Conservation (phyloP, 2,797 vertebrate species). For the Chromis chromis region DNA sequence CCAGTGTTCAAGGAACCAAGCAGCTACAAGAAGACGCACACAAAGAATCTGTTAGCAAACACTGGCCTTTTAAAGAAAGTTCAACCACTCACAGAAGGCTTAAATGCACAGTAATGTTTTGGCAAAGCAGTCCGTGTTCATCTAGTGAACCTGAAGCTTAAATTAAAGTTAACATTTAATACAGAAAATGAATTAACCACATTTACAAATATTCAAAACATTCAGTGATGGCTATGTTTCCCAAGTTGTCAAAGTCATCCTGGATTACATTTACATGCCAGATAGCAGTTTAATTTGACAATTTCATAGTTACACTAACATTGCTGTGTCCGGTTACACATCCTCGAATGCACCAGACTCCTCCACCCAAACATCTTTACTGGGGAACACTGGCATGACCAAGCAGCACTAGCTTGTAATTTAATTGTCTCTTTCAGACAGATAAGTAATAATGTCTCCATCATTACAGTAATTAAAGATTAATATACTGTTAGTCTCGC, state of each 20-base stretch:
- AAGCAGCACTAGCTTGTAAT: neutral
- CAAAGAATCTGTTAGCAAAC: constrained; percentile 13
- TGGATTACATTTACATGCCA: neutral
- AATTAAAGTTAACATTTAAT: no score
- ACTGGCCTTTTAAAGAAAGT: neutral
- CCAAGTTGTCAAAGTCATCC: neutral
- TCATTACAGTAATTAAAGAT: neutral
- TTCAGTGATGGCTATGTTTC: no score
- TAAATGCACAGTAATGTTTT: neutral
- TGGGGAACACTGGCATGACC: no score
- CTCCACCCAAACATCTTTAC: no score
- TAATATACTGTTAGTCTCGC: neutral
- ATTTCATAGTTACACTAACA: neutral
- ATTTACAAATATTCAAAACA: no score
- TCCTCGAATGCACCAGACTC: neutral
- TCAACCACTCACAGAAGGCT: neutral
- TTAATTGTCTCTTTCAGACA: no score
- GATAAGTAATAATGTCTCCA: neutral
- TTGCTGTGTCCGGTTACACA: neutral
- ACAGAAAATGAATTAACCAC: no score
- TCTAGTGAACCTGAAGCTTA: neutral
- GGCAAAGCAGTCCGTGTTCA: neutral
- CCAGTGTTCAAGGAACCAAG: constrained; percentile 98
- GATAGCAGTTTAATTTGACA: neutral
- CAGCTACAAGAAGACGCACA: constrained; percentile 82